These are phyloP conservation scores for Peromyscus melanophrys DNA, from an alignment of 2,797 vertebrate genomes.

Conservation along the genomic window DNA sequence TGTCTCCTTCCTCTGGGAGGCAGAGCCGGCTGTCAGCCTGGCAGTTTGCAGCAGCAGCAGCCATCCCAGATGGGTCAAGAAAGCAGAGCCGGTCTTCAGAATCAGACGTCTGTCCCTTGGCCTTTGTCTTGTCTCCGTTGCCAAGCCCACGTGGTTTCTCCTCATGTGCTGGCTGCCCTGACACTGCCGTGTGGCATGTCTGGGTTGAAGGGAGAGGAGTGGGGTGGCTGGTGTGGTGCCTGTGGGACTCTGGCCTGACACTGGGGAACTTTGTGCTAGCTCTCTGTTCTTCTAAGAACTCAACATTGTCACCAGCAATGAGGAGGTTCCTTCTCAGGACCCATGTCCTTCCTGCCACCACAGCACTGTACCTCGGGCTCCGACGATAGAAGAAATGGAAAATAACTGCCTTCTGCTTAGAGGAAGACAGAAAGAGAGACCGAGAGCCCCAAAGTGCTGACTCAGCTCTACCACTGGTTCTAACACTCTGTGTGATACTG, in stretches of 20 bases:
- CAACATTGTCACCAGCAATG: background rate
- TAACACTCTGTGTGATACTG: rapidly evolving
- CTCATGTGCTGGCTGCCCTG: background rate
- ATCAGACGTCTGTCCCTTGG: background rate
- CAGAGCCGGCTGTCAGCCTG: conserved; percentile 23
- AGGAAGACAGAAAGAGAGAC: background rate
- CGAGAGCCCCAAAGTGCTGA: background rate
- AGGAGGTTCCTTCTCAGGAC: background rate
- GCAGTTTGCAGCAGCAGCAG: background rate
- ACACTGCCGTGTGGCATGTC: background rate
- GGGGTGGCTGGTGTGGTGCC: rapidly evolving
- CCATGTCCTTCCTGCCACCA: background rate
- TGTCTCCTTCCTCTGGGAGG: conserved; percentile 33
- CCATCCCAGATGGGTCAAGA: background rate
- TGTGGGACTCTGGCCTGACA: background rate
- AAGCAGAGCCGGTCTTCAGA: background rate
- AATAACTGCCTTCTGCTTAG: background rate
- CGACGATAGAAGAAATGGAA: background rate
- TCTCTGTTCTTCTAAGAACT: background rate
- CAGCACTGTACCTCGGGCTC: background rate
- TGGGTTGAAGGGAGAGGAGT: rapidly evolving
- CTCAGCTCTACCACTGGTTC: rapidly evolving
- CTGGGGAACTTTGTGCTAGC: background rate
- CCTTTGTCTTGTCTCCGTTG: background rate
- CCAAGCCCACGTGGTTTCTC: background rate